A percentile compares a stretch with the other conserved stretches of the same genome.
phyloP scores from a whole-genome alignment of 2,888 invertebrate genomes.

The Holacanthella duospinosa region DNA sequence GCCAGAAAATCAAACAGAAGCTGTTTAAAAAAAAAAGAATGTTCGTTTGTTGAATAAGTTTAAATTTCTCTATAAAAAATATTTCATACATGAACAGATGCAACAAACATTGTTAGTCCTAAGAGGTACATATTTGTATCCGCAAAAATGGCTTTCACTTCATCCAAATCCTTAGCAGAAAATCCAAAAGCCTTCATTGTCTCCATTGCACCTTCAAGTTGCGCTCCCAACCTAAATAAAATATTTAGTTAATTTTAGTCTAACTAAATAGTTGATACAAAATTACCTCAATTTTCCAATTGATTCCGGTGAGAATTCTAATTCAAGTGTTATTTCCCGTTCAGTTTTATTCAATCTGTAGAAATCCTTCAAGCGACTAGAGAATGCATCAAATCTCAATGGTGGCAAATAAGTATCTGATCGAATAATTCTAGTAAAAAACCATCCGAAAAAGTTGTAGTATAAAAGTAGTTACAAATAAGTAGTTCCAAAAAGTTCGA shows the following conservation, averaged over 20 bases:
- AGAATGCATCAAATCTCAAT: constrained; percentile 45
- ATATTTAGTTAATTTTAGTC: constrained; percentile 1
- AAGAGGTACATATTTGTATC: constrained; percentile 89
- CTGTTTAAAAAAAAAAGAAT: constrained; percentile 48
- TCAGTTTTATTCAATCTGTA: constrained; percentile 37
- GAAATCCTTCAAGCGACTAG: constrained; percentile 44
- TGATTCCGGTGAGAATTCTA: constrained; percentile 31
- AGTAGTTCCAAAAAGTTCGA: no score
- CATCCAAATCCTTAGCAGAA: constrained; percentile 86
- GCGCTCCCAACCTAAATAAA: constrained; percentile 54
- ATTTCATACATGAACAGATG: constrained; percentile 88
- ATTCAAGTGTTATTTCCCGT: constrained; percentile 20
- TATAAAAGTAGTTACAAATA: no score
- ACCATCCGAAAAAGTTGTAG: constrained; percentile 8
- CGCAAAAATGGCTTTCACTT: constrained; percentile 89
- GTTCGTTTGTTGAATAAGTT: no score
- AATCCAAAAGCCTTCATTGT: constrained; percentile 70
- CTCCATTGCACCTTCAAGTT: constrained; percentile 62
- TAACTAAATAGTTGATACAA: not conserved
- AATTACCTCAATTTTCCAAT: constrained; percentile 33
- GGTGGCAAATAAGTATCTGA: constrained; percentile 44
- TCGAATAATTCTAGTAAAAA: constrained; percentile 17
- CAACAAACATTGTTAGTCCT: constrained; percentile 77
- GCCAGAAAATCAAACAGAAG: constrained; percentile 90
- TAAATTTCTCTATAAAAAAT: no score